Evolutionary conservation across 1,140 invertebrate species (phyloP).

Genomic region (Dicyema japonicum): DNA sequence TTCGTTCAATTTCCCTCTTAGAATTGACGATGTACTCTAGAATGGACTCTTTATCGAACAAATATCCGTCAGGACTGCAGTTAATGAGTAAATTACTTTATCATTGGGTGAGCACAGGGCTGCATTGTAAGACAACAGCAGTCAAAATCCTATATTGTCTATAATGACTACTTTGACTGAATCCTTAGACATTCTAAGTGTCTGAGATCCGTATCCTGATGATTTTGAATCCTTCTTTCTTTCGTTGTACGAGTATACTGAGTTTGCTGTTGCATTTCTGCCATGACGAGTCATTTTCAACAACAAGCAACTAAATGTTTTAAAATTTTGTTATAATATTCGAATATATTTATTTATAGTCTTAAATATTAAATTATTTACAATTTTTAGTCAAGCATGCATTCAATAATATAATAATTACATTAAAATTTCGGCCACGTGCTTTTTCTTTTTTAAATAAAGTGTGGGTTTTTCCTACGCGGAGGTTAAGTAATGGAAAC

Average conservation of each 20-base stretch:
- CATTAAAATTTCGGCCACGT: too few relatives aligned
- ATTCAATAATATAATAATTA: too few relatives aligned
- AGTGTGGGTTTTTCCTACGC: too few relatives aligned
- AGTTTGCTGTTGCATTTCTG: conserved; percentile 77
- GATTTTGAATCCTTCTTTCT: conserved; percentile 68
- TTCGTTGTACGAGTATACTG: conserved; percentile 89
- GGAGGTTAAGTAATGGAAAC: too few relatives aligned
- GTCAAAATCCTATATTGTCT: conserved; percentile 66
- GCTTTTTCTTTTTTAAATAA: too few relatives aligned
- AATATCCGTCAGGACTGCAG: conserved; percentile 46
- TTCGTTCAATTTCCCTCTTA: conserved; percentile 55
- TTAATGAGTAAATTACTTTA: conserved; percentile 28
- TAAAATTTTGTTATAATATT: too few relatives aligned
- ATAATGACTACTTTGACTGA: conserved; percentile 55
- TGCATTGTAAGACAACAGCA: conserved; percentile 82
- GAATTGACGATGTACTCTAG: conserved; percentile 72
- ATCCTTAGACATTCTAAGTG: conserved; percentile 52
- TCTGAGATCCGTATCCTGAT: conserved; percentile 35
- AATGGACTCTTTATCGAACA: conserved; percentile 88
- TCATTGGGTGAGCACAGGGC: conserved; percentile 53
- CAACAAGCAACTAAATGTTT: too few relatives aligned
- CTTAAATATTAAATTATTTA: too few relatives aligned
- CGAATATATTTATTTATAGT: too few relatives aligned
- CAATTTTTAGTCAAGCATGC: too few relatives aligned
- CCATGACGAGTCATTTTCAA: conserved; percentile 35